Conservation (phyloP, 2,888 invertebrate genomes). For the Criorhina ranunculi region DNA sequence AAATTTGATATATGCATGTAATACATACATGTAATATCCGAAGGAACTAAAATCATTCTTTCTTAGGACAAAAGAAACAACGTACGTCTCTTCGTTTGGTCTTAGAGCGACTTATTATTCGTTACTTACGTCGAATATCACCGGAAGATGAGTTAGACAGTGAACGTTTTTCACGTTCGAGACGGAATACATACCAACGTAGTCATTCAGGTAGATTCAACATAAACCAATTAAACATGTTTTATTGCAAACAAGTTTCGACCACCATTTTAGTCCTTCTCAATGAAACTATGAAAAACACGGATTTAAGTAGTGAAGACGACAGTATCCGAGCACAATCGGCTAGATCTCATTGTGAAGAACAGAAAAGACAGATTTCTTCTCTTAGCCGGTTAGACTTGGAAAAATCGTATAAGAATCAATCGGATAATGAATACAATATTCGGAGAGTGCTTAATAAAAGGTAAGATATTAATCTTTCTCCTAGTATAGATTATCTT, state of each 20-base stretch:
- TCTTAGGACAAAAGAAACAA: conserved; percentile 64
- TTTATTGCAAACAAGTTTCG: not conserved
- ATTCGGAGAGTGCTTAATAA: conserved; percentile 86
- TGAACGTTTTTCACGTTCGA: conserved; percentile 54
- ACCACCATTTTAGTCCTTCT: conserved; percentile 1
- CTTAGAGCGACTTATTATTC: conserved; percentile 78
- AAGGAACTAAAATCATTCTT: not conserved
- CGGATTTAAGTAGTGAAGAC: conserved; percentile 34
- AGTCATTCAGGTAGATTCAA: conserved; percentile 24
- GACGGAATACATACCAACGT: conserved; percentile 22
- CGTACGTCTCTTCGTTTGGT: conserved; percentile 77
- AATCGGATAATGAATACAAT: conserved; percentile 81
- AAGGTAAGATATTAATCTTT: conserved; percentile 84
- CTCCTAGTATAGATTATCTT: conserved; percentile 7
- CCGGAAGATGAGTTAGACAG: conserved; percentile 73
- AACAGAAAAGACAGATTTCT: conserved; percentile 76
- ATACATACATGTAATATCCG: not conserved
- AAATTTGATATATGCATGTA: not conserved
- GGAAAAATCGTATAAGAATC: conserved; percentile 77
- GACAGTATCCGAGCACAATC: conserved; percentile 48
- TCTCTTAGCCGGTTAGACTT: conserved; percentile 78
- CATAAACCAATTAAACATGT: conserved; percentile 7
- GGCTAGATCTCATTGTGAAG: conserved; percentile 56
- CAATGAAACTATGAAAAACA: conserved; percentile 45
- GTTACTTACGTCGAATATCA: conserved; percentile 78